These are phyloP conservation scores for Arvicanthis niloticus DNA, from an alignment of 2,113 vertebrate species.

Conservation along the genomic window DNA sequence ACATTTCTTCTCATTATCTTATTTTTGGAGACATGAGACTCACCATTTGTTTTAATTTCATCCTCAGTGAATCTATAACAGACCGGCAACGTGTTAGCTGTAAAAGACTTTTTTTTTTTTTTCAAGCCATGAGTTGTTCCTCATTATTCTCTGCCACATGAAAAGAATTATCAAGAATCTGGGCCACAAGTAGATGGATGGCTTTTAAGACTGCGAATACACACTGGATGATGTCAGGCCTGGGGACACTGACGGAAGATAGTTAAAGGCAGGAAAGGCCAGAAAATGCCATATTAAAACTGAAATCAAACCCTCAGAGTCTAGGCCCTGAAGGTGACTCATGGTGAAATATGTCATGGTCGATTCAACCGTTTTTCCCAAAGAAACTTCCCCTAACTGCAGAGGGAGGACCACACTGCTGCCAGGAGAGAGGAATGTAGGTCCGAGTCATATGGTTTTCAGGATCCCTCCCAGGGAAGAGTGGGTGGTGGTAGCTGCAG, in stretches of 20 bases:
- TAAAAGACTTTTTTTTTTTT: slow-evolving; percentile 17
- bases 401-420: background rate
- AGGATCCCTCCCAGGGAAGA: background rate
- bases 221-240: background rate
- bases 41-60: background rate
- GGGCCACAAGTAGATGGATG: slow-evolving; percentile 8
- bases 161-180: slow-evolving; percentile 38
- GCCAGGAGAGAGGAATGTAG: background rate
- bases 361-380: background rate
- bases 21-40: background rate
- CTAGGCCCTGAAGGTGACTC: background rate
- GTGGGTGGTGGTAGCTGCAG: background rate
- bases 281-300: slow-evolving; percentile 34
- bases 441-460: background rate
- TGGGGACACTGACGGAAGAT: background rate
- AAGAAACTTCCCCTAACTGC: background rate
- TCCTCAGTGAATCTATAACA: slow-evolving; percentile 19
- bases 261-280: background rate
- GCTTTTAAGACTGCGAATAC: slow-evolving; percentile 18
- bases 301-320: background rate
- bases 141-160: background rate
- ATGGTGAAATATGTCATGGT: rapidly evolving
- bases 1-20: background rate
- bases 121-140: background rate
- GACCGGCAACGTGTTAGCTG: background rate